Evolutionary conservation across 2,797 vertebrate genomes (phyloP).

Genomic region (Melanogrammus aeglefinus): DNA sequence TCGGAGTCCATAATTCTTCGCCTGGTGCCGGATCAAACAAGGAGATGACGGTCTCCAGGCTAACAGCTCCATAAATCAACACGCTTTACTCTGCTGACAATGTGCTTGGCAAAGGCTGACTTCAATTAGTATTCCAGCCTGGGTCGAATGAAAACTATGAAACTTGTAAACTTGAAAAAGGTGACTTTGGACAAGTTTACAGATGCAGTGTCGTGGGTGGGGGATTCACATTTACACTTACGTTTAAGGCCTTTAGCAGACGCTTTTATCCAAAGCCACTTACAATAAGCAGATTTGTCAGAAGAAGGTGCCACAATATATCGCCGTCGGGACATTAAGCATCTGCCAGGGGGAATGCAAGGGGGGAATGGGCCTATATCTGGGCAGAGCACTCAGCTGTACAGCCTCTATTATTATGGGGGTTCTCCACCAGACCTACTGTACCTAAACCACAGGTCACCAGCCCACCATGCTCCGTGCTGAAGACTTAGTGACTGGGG

Average conservation of each 20-base stretch:
- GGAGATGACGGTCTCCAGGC: constrained; percentile 17
- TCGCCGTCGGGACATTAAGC: too few relatives aligned
- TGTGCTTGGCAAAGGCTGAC: constrained; percentile 38
- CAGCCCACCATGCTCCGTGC: too few relatives aligned
- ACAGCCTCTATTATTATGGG: neutral
- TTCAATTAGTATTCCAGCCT: constrained; percentile 47
- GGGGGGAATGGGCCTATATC: neutral
- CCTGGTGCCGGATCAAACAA: constrained; percentile 21
- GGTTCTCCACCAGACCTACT: neutral
- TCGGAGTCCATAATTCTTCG: constrained; percentile 13
- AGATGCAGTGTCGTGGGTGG: constrained; percentile 19
- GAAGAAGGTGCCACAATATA: too few relatives aligned
- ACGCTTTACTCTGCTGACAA: constrained; percentile 18
- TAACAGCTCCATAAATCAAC: constrained; percentile 22
- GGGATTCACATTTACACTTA: too few relatives aligned
- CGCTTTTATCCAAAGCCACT: too few relatives aligned
- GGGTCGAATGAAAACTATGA: constrained; percentile 36
- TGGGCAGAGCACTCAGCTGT: neutral
- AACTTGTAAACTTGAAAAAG: constrained; percentile 34
- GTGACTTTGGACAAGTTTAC: constrained; percentile 56
- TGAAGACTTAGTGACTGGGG: too few relatives aligned
- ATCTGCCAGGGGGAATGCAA: too few relatives aligned
- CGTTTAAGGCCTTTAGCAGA: too few relatives aligned
- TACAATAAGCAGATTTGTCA: too few relatives aligned
- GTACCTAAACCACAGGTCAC: neutral